These are phyloP conservation scores for Epistrophe eligans DNA, from an alignment of 2,888 invertebrate genomes.

Conservation along the genomic window DNA sequence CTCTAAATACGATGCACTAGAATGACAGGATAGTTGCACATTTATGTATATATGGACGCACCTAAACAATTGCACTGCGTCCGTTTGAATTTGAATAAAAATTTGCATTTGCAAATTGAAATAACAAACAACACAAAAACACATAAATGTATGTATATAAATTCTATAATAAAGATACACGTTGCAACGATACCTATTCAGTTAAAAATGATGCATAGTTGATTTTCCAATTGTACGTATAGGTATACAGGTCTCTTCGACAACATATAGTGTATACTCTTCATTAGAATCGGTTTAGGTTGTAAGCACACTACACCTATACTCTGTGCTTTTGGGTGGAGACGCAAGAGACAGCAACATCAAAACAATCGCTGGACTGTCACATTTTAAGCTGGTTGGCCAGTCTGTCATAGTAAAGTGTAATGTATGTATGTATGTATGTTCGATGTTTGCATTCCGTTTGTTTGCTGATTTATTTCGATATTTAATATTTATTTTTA, in stretches of 20 bases:
- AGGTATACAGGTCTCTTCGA: constrained; percentile 8
- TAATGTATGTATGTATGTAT: neutral
- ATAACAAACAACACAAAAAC: constrained; percentile 46
- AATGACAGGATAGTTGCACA: constrained; percentile 39
- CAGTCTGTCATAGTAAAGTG: constrained; percentile 46
- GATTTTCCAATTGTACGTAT: constrained; percentile 40
- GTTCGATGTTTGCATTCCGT: constrained; percentile 63
- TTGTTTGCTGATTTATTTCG: constrained; percentile 74
- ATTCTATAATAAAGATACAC: constrained; percentile 17
- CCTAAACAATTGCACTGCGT: constrained; percentile 61
- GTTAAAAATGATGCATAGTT: constrained; percentile 50
- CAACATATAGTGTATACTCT: constrained; percentile 23
- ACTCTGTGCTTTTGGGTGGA: neutral
- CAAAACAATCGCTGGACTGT: constrained; percentile 32
- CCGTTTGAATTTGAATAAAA: constrained; percentile 50
- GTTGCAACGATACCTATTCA: constrained; percentile 17
- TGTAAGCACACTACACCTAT: constrained; percentile 9
- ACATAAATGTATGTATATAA: constrained; percentile 18
- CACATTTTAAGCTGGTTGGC: constrained; percentile 51
- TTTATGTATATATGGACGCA: constrained; percentile 54
- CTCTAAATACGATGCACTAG: constrained; percentile 13
- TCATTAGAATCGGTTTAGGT: constrained; percentile 65
- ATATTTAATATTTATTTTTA: constrained; percentile 73
- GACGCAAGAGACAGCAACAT: constrained; percentile 15
- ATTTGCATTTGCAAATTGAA: constrained; percentile 74